A percentile compares a stretch with the other conserved stretches of the same genome.
phyloP scores from a whole-genome alignment of 2,113 vertebrate species.

The Atlantisia rogersi region DNA sequence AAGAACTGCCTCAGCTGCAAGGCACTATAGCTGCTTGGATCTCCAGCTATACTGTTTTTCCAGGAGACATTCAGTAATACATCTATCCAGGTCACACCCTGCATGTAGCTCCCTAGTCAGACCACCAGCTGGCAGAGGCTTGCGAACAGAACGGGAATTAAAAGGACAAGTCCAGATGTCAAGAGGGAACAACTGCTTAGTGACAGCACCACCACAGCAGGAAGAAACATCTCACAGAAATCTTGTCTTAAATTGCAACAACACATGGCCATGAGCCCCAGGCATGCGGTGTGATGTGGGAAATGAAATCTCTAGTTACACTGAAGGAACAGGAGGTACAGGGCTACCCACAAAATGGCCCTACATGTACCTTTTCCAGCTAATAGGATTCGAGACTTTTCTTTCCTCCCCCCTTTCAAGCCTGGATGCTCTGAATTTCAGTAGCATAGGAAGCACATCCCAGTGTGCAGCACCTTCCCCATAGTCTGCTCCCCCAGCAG shows the following conservation, averaged over 20 bases:
- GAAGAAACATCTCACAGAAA: background rate
- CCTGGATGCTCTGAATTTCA: background rate
- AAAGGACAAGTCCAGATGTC: background rate
- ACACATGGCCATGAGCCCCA: background rate
- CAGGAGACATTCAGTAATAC: background rate
- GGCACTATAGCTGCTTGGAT: background rate
- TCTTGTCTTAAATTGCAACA: background rate
- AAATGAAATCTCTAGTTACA: background rate
- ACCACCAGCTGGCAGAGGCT: background rate
- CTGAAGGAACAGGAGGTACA: background rate
- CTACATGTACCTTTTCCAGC: background rate
- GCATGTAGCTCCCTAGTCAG: background rate
- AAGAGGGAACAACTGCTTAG: background rate
- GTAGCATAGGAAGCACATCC: background rate
- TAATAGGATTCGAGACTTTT: background rate
- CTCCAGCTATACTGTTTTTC: background rate
- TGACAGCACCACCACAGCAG: background rate
- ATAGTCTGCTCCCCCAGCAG: fast-evolving
- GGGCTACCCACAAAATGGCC: background rate
- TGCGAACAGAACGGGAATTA: background rate
- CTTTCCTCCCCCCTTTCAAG: background rate
- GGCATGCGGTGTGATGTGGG: background rate
- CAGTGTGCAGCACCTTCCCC: background rate
- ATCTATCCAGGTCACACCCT: background rate
- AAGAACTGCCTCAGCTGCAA: background rate